phyloP scores from a whole-genome alignment of 2,888 invertebrate genomes.

The Itoplectis maculator region DNA sequence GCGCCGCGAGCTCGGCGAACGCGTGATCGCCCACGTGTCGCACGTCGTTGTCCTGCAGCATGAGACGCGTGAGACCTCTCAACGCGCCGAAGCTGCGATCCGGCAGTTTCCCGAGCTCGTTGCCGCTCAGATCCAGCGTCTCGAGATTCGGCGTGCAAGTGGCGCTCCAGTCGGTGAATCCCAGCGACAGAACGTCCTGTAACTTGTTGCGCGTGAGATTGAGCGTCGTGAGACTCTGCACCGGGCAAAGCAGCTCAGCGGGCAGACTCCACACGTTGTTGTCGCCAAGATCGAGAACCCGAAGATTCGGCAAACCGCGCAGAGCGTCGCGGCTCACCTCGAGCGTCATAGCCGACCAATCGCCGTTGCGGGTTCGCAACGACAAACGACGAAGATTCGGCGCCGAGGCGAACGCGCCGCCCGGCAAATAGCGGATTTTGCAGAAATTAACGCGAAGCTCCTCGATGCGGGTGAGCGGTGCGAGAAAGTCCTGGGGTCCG shows the following conservation, averaged over 20 bases:
- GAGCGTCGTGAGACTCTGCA: conserved; percentile 89
- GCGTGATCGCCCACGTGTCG: conserved; percentile 91
- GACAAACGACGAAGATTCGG: conserved; percentile 89
- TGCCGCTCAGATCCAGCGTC: conserved; percentile 90
- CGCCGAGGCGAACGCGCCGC: conserved; percentile 89
- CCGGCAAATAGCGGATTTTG: conserved; percentile 91
- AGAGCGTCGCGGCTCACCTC: conserved; percentile 91
- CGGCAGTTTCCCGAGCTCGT: conserved; percentile 90
- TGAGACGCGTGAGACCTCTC: conserved; percentile 89
- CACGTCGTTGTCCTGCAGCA: conserved; percentile 91
- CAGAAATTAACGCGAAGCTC: conserved; percentile 91
- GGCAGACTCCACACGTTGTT: conserved; percentile 93
- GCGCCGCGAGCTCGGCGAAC: conserved; percentile 89
- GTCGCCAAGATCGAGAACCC: conserved; percentile 89
- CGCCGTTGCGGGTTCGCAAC: conserved; percentile 91
- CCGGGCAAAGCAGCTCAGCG: conserved; percentile 90
- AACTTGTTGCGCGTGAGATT: conserved; percentile 92
- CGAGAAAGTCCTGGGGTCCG: conserved; percentile 85
- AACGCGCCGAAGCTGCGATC: conserved; percentile 90
- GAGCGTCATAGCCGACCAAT: conserved; percentile 92
- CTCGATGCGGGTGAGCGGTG: conserved; percentile 88
- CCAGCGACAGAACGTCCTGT: conserved; percentile 91
- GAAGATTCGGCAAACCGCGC: conserved; percentile 88
- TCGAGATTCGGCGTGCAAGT: conserved; percentile 90
- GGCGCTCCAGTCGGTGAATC: conserved; percentile 90